Base-by-base conservation (phyloP, 2,113 vertebrate genomes). In the Vidua macroura region DNA sequence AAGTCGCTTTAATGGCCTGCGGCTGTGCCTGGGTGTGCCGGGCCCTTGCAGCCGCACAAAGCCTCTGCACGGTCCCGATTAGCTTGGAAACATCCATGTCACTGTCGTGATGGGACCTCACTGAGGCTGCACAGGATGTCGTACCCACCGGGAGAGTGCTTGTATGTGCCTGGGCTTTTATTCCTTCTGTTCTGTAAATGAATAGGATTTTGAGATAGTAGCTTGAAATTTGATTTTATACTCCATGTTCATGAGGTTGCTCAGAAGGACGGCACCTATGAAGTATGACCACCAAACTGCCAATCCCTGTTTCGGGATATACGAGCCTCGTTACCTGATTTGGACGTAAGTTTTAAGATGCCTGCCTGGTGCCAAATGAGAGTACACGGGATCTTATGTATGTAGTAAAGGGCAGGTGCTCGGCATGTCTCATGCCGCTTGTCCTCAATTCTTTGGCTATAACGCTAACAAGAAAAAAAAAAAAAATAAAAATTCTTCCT, bases 401-500 rank as follows among this genome's bases (percentile, higher is more conserved):
- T 33, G 31, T 11, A 10, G 37, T 13, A 30, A 55, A 30, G 11
- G 39, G 18, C 15, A 46, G n/a, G 18, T 81, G 17, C 41, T 69
- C 0, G 0, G 15, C 43, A 24, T 1, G 0, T 58, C 22, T 33
- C 13, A 11, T 0, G 0, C 30, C 0, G 0, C 33, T 76, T 68
- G 9, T n/a, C 43, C 72, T 79, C 49, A 19, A 14, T 33, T 72
- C 27, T 58, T 33, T 25, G 24, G 18, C 76, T 58, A 6, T 18
- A 23, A 59, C 52, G 13, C 33, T 68, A 70, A 31, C 10, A 0
- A 30, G 1, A 35, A 30, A 5, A 9, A 11, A 14, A 10, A 13
- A 28, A 48, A 74, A 9, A 27, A 21, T 39, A 25, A 15, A 1
- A 23, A 73, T 43, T 67, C 25, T 53, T 55, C 17, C 41, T 48